Base-by-base conservation (phyloP, 2,888 invertebrate species). In the Drosophila helvetica region DNA sequence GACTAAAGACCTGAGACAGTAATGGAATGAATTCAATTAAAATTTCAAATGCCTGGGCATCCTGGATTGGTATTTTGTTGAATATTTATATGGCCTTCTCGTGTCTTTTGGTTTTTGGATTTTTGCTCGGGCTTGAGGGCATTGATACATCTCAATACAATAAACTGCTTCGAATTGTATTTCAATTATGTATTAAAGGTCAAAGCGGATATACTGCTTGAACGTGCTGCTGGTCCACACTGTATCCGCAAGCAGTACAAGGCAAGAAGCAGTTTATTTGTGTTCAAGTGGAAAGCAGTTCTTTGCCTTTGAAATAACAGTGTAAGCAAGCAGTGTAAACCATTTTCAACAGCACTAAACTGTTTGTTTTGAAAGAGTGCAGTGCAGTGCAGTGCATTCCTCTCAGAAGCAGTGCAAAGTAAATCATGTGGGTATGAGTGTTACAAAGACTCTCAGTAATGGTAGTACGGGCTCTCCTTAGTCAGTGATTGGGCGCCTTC, bases 11-110 rank as follows among this genome's bases (percentile, higher is more conserved):
- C n/a, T n/a, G 38, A 38, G 38, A 38, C n/a, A 15, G 38, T 38
- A n/a, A n/a, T 38, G 15, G 27, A 53, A 19, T 17, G 52, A 48
- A 18, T 22, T 53, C 67, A 67, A 65, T 65, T 54, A 66, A 47
- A 46, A 46, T 33, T 46, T 30, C 25, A 53, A 19, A 51, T 51
- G 17, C n/a, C 27, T 17, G 17, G 2, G 38, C 25, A 53, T 53
- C 53, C 53, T 53, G 53, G 53, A n/a, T 38, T 53, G 22, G 19
- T 53, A 38, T 53, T 38, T 53, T 53, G 15, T 38, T 53, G 38
- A 38, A 53, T 19, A 53, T 53, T 53, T 19, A 53, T 38, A 9
- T n/a, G 38, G 19, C 52, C 50, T 17, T 51, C 47, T 19, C 47
- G 47, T 12, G 22, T 19, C 3, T 33, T 46, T 19, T 2, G 25